Conservation (phyloP, 2,797 vertebrate species). For the Varecia variegata region DNA sequence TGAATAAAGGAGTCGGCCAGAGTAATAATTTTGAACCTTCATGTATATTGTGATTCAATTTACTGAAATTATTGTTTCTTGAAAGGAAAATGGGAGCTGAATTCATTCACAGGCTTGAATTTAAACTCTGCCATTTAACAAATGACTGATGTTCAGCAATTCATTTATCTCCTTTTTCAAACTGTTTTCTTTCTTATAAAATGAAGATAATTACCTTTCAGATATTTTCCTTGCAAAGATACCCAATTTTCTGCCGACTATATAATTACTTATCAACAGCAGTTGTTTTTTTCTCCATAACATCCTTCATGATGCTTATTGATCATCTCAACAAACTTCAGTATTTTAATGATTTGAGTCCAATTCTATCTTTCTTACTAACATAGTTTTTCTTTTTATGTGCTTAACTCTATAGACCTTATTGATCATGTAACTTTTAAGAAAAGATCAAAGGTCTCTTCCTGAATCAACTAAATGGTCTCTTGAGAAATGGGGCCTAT, state of each 20-base stretch:
- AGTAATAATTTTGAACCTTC: neutral
- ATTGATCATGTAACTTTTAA: conserved; percentile 2
- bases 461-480: neutral
- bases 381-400: neutral
- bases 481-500: neutral
- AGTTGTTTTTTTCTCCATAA: neutral
- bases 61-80: neutral
- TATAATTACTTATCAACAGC: neutral
- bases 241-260: neutral
- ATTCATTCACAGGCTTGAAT: neutral
- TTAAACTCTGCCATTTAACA: neutral
- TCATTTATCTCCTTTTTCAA: neutral
- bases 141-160: neutral
- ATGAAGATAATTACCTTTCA: neutral
- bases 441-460: conserved; percentile 7
- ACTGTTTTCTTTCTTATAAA: neutral
- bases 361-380: neutral
- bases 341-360: neutral
- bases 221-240: neutral
- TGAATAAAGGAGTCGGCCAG: neutral
- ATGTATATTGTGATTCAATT: neutral
- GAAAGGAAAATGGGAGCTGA: neutral
- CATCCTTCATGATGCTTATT: neutral
- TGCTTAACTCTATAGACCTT: neutral
- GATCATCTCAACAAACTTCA: neutral